Evolutionary conservation across 2,888 invertebrate genomes (phyloP).

Genomic region (Mantis religiosa): DNA sequence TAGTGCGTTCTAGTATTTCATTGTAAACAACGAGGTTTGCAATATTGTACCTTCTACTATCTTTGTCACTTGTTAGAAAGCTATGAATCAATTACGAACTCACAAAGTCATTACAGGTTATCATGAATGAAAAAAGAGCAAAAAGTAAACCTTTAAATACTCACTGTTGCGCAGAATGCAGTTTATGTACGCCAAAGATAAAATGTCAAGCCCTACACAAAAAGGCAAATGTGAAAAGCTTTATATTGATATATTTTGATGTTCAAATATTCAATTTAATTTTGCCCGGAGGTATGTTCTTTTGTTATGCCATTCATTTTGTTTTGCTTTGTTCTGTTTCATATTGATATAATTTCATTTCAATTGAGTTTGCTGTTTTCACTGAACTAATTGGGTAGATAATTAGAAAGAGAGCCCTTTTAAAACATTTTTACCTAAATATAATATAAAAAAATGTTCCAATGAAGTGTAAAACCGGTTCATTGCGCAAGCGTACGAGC

Average conservation of each 20-base stretch:
- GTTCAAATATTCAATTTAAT: neutral
- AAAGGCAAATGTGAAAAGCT: neutral
- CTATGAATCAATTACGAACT: neutral
- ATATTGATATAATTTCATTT: neutral
- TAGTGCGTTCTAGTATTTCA: no score
- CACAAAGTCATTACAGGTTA: neutral
- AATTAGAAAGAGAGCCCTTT: neutral
- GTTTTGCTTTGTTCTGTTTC: neutral
- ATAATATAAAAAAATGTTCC: neutral
- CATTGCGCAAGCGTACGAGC: neutral
- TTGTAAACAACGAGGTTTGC: no score
- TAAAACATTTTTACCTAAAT: neutral
- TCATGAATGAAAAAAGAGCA: neutral
- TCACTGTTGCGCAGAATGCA: neutral
- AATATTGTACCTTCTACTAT: no score
- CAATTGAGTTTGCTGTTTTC: neutral
- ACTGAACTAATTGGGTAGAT: neutral
- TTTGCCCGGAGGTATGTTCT: neutral
- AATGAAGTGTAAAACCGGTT: neutral
- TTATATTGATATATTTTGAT: neutral
- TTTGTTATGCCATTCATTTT: neutral
- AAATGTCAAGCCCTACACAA: neutral
- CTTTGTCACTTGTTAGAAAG: neutral
- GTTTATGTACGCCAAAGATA: neutral
- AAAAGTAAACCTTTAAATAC: neutral